These are phyloP conservation scores for Andrena minutula DNA, from an alignment of 2,888 invertebrate genomes.

Conservation along the genomic window DNA sequence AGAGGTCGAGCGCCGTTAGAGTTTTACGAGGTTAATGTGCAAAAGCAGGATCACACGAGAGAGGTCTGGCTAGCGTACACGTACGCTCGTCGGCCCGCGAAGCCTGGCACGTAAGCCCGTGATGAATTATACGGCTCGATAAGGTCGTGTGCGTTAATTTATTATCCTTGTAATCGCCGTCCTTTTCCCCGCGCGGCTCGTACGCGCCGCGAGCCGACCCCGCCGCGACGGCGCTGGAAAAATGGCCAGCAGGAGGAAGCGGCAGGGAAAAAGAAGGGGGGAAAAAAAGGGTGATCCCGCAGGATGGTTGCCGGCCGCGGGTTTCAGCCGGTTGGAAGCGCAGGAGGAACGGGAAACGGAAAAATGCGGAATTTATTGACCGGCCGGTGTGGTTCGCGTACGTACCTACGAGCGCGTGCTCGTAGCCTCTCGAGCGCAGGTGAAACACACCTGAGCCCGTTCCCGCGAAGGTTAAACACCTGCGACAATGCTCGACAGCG, in stretches of 20 bases:
- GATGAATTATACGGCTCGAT: constrained; percentile 84
- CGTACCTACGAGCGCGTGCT: constrained; percentile 62
- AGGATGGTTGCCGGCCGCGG: constrained; percentile 37
- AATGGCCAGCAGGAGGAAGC: constrained; percentile 23
- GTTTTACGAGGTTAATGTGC: constrained; percentile 80
- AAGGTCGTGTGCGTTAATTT: constrained; percentile 83
- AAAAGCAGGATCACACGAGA: constrained; percentile 66
- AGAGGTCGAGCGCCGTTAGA: constrained; percentile 75
- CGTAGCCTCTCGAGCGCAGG: constrained; percentile 42
- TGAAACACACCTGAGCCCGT: constrained; percentile 67
- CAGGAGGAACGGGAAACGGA: constrained; percentile 36
- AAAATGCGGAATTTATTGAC: constrained; percentile 76
- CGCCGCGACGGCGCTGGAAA: neutral
- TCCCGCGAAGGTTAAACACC: constrained; percentile 71
- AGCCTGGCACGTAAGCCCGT: constrained; percentile 77
- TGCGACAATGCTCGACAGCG: constrained; percentile 69
- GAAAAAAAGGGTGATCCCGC: constrained; percentile 26
- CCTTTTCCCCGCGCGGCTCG: constrained; percentile 50
- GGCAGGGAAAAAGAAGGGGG: constrained; percentile 4
- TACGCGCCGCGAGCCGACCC: constrained; percentile 17
- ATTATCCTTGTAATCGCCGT: constrained; percentile 81
- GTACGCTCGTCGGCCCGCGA: constrained; percentile 52
- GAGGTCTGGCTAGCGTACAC: constrained; percentile 22
- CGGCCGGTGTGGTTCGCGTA: constrained; percentile 49
- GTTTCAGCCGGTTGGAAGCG: constrained; percentile 27